phyloP scores from a whole-genome alignment of 2,888 invertebrate species.

The Schizotus pectinicornis region DNA sequence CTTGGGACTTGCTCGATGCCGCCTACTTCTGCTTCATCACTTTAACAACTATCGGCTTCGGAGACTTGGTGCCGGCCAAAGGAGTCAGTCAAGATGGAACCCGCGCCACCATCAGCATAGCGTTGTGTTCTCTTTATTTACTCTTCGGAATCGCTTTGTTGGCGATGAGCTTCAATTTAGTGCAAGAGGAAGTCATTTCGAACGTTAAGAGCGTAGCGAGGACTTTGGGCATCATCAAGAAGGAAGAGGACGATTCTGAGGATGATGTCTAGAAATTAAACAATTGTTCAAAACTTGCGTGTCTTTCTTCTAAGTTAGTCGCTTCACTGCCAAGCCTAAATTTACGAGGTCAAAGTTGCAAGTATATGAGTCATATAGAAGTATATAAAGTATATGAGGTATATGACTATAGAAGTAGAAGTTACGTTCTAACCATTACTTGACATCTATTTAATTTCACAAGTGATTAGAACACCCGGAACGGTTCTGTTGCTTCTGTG shows the following conservation, averaged over 20 bases:
- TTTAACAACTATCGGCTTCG: conserved; percentile 91
- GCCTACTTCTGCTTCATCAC: conserved; percentile 96
- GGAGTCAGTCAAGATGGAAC: conserved; percentile 56
- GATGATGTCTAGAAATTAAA: conserved; percentile 64
- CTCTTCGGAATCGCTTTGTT: conserved; percentile 92
- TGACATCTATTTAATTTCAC: too few species aligned
- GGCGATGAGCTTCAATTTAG: conserved; percentile 96
- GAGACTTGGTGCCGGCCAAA: conserved; percentile 89
- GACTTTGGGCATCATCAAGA: conserved; percentile 86
- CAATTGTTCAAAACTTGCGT: too few species aligned
- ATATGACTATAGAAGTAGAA: too few species aligned
- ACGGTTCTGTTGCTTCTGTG: too few species aligned
- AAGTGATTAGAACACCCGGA: too few species aligned
- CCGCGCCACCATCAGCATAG: conserved; percentile 68
- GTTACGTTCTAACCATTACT: too few species aligned
- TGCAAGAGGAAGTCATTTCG: conserved; percentile 91
- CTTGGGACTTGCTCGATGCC: conserved; percentile 85
- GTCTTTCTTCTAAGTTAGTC: too few species aligned
- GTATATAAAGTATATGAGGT: too few species aligned
- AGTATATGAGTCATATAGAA: too few species aligned
- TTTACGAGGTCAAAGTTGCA: too few species aligned
- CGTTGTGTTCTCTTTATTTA: conserved; percentile 89
- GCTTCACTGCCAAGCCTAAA: too few species aligned
- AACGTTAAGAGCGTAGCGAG: conserved; percentile 87
- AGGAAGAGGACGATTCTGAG: conserved; percentile 68